These are phyloP conservation scores for Pseudococcus jackbeardsleyi DNA, from an alignment of 2,888 invertebrate genomes.

Conservation along the genomic window DNA sequence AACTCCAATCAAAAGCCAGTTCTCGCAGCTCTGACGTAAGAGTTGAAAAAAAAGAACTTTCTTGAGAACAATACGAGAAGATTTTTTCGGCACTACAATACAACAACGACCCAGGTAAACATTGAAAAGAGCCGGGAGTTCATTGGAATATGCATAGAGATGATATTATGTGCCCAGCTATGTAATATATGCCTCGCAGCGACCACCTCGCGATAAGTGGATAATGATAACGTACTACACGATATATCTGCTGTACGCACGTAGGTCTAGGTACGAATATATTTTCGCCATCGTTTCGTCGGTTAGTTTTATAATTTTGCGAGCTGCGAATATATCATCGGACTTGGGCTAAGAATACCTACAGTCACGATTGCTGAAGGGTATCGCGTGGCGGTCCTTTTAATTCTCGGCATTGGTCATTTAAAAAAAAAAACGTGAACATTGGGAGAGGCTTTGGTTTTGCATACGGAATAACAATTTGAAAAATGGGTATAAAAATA, in stretches of 20 bases:
- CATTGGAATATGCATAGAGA: background rate
- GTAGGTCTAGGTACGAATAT: background rate
- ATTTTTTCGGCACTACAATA: background rate
- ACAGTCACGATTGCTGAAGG: conserved; percentile 17
- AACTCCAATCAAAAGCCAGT: conserved; percentile 23
- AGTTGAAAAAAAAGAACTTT: background rate
- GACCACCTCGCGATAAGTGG: conserved; percentile 9
- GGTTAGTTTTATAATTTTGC: background rate
- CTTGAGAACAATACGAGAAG: conserved; percentile 12
- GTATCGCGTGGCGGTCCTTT: conserved; percentile 1
- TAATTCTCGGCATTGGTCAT: background rate
- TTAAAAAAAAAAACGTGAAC: conserved; percentile 10
- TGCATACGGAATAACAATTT: conserved; percentile 7
- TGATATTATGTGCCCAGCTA: background rate
- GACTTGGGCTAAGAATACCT: background rate
- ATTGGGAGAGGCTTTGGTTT: conserved; percentile 25
- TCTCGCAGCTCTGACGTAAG: background rate
- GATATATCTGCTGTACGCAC: background rate
- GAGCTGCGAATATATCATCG: conserved; percentile 1
- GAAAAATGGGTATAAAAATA: background rate
- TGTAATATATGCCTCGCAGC: background rate
- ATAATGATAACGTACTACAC: background rate
- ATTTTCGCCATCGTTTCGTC: background rate
- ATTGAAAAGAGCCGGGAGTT: conserved; percentile 14
- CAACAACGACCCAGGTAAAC: background rate